These are phyloP conservation scores for Calyptomena viridis DNA, from an alignment of 2,113 vertebrate species.

Conservation along the genomic window DNA sequence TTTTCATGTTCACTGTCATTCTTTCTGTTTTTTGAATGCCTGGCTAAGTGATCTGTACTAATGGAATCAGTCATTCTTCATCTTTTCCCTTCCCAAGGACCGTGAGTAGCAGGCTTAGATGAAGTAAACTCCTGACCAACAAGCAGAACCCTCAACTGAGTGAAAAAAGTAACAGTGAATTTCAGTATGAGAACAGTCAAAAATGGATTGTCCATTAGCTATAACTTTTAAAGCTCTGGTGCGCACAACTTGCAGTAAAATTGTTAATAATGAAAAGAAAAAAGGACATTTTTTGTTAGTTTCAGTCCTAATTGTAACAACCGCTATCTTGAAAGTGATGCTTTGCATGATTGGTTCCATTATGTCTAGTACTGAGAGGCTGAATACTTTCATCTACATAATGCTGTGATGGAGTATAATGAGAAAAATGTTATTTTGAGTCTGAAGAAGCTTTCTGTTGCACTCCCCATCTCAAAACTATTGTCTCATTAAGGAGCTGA, in stretches of 20 bases:
- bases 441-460: slow-evolving; percentile 15
- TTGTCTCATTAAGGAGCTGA: background rate
- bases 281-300: background rate
- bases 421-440: slow-evolving; percentile 38
- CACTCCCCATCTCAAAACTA: background rate
- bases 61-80: background rate
- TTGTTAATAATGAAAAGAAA: background rate
- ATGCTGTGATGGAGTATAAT: slow-evolving; percentile 20
- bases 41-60: background rate
- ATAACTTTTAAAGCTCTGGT: background rate
- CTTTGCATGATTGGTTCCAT: slow-evolving; percentile 44
- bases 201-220: background rate
- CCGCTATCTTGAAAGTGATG: slow-evolving; percentile 6
- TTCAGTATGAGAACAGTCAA: background rate
- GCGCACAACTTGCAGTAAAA: background rate
- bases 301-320: slow-evolving; percentile 3
- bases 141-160: background rate
- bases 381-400: slow-evolving; percentile 49
- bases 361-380: background rate
- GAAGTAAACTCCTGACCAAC: background rate
- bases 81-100: background rate
- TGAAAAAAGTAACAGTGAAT: background rate
- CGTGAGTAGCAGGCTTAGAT: background rate
- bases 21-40: background rate
- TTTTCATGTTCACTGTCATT: background rate